Base-by-base conservation (phyloP, 2,113 vertebrate species). In the Brachionichthys hirsutus region DNA sequence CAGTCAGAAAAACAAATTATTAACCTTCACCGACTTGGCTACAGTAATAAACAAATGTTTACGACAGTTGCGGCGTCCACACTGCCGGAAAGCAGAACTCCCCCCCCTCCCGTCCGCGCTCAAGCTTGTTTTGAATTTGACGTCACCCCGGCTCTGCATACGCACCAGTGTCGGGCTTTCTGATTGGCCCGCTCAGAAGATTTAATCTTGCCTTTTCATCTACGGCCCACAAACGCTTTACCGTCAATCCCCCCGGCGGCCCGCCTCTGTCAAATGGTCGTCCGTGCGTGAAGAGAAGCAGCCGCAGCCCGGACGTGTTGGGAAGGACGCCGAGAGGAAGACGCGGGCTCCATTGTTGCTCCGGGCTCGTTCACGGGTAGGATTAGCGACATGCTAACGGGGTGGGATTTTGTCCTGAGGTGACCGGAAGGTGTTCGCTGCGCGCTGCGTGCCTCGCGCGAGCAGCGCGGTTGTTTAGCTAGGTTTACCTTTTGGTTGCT, bases 91-190 rank as follows among this genome's bases (percentile, higher is more conserved):
- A n/a, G n/a, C n/a, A n/a, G n/a, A n/a, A n/a, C n/a, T n/a, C 38
- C 62, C 50, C 20, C 5, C 13, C 34, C 0, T 16, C 10, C 1
- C 14, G 3, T 2, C 9, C 13, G 19, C 16, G 49, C 48, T 53
- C 40, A 34, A 14, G 59, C 16, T 42, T 1, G 19, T 54, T 69
- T 65, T 58, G 42, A 47, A 49, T 58, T 2, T 42, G 61, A 86
- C 85, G 82, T 88, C 81, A 83, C 42, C 9, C 6, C 62, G 48
- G 46, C 14, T 85, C 86, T 80, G 75, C 83, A 81, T 88, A 83
- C 82, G 30, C 76, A 19, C 46, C 48, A 18, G 19, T 34, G 46
- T 66, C 65, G 22, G 43, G 70, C 44, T 30, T 7, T 40, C 5
- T 82, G 82, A 89, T 90, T 89, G 88, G 85, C n/a, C 54, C 15